Base-by-base conservation (phyloP, 2,888 invertebrate genomes). In the Gymnosoma rotundatum region DNA sequence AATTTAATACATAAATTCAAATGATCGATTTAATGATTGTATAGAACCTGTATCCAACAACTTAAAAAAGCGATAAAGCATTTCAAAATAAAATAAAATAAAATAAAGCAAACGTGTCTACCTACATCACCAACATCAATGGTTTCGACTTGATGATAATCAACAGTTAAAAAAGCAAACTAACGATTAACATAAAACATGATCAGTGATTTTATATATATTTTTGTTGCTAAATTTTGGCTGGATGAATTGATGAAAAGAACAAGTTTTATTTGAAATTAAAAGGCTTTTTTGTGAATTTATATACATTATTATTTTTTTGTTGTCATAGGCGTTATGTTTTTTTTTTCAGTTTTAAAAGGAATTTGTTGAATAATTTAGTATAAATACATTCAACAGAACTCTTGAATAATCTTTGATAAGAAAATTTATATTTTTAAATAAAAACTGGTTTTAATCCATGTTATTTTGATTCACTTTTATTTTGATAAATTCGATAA, bases 241-340 rank as follows among this genome's bases (percentile, higher is more conserved):
- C 20, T 61, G 45, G 14, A 18, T n/a, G 50, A 50, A 45, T 67
- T 42, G 1, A 45, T 32, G 32, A 42, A 66, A 69, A 63, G 63
- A 81, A 81, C 81, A 69, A 75, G 81, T 81, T 81, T 79, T 79
- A 58, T 52, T 36, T 69, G 14, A 42, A 12, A 2, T 63, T 78
- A 20, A n/a, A 48, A 48, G 20, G n/a, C 8, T 32, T 20, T 63
- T 52, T 50, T 38, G 42, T 67, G 20, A 8, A 45, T 63, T 76
- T 70, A n/a, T 63, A 78, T 70, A 32, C 60, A 52, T 67, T 63
- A 21, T 70, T 36, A 5, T 38, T 36, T 25, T 32, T 63, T 50
- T 14, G n/a, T 45, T 45, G 12, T 48, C 16, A 50, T 45, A 75
- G 60, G 66, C 67, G 36, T 78, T 42, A 32, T 69, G 63, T 83